Evolutionary conservation across 2,888 invertebrate species (phyloP).

Genomic region (Pelosia muscerda): DNA sequence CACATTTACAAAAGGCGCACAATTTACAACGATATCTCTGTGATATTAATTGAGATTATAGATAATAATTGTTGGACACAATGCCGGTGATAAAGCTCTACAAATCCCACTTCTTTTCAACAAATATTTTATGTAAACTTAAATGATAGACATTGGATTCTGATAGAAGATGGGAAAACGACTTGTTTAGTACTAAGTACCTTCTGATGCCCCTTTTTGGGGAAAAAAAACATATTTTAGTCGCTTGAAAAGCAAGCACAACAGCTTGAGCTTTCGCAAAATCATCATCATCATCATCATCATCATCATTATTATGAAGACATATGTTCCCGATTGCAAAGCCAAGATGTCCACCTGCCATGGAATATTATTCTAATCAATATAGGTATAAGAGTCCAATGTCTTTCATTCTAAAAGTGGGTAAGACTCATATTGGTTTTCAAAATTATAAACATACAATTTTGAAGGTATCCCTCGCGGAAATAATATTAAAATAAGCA

Average conservation of each 20-base stretch:
- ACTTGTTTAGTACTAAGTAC: too few species aligned
- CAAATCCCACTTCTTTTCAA: background rate
- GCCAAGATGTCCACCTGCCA: too few species aligned
- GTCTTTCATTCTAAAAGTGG: slow-evolving; percentile 3
- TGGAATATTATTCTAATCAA: too few species aligned
- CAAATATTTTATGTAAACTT: background rate
- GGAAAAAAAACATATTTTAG: too few species aligned
- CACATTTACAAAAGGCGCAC: background rate
- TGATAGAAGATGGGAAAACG: background rate
- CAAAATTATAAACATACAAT: slow-evolving; percentile 8
- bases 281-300: too few species aligned
- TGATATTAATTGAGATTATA: slow-evolving; percentile 18
- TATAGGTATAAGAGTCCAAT: background rate
- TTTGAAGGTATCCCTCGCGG: background rate
- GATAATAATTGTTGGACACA: slow-evolving; percentile 11
- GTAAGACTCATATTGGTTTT: background rate
- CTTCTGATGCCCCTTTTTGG: too few species aligned
- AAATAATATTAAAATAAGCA: background rate
- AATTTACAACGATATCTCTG: background rate
- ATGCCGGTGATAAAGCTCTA: slow-evolving; percentile 20
- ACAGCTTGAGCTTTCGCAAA: too few species aligned
- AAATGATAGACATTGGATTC: slow-evolving; percentile 6
- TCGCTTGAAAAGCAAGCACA: too few species aligned
- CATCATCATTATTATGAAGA: too few species aligned
- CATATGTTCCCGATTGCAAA: too few species aligned